Evolutionary conservation across 1,140 invertebrate genomes (phyloP).

Genomic region (Diachasmimorpha longicaudata): DNA sequence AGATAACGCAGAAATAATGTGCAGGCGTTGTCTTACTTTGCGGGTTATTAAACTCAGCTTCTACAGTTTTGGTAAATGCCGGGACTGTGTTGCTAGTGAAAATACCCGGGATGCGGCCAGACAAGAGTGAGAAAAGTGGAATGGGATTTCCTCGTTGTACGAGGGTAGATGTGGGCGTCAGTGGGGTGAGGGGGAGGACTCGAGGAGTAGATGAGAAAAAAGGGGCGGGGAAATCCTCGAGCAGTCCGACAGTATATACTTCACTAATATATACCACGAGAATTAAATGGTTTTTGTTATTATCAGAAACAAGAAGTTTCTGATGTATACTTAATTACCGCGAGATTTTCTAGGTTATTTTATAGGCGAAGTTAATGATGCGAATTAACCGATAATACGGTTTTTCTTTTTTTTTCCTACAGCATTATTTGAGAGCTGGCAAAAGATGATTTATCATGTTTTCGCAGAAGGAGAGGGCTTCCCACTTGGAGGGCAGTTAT

Average conservation of each 20-base stretch:
- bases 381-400: not conserved
- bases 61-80: constrained; percentile 8
- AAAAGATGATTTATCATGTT: no score
- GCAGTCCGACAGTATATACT: not conserved
- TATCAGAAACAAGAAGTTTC: constrained; percentile 3
- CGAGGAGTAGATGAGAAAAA: not conserved
- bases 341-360: not conserved
- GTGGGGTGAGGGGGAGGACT: not conserved
- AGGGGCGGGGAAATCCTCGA: not conserved
- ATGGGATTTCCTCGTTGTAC: not conserved
- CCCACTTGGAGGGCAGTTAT: no score
- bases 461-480: no score
- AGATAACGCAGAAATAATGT: constrained; percentile 27
- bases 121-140: constrained; percentile 3
- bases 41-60: constrained; percentile 34
- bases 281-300: constrained; percentile 9
- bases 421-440: not conserved
- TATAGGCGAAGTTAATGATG: not conserved
- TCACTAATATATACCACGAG: not conserved
- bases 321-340: constrained; percentile 1
- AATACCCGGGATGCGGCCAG: not conserved
- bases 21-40: constrained; percentile 18
- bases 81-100: not conserved
- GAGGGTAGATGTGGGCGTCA: not conserved
- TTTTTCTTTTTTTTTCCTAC: not conserved